Base-by-base conservation (phyloP, 2,888 invertebrate genomes). In the Spodoptera littoralis region DNA sequence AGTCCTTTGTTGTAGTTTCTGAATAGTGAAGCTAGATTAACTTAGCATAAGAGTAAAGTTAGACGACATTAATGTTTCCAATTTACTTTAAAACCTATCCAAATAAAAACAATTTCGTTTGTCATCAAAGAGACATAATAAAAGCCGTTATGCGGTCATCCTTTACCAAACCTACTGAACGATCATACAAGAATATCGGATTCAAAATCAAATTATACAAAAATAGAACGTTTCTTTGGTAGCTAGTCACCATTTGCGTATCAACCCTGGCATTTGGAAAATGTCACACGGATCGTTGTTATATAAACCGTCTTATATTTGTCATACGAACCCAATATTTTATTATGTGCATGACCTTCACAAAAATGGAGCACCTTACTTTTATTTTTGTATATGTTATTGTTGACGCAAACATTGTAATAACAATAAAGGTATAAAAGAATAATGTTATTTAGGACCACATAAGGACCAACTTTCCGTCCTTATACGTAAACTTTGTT, bases 231-330 rank as follows among this genome's bases (percentile, higher is more conserved):
- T 30, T 52, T 57, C 27, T 51, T 44, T 47, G 46, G 30, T 22
- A 36, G 18, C n/a, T 46, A n/a, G 45, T 45, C 30, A 44, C 45
- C 30, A 45, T 60, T 63, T 64, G 30, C 61, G 49, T 43, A 47
- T 46, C 54, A 52, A 63, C 54, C 51, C 24, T 67, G 73, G 18
- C 67, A 73, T 73, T 76, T 60, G 27, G 58, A 30, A 76, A 73
- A 76, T 76, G 76, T 67, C 73, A 76, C 66, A 47, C 42, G 42
- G 57, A 59, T 6, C 43, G 24, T 48, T 62, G n/a, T 76, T 59
- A 72, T 70, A 61, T 59, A 43, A 61, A 27, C 27, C 12, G 42
- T 18, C 46, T 59, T 47, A 71, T 58, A 65, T 72, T 65, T 55
- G 44, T 55, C 18, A 51, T 46, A 67, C 42, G 42, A 36, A 60